These are phyloP conservation scores for Lochmaea capreae DNA, from an alignment of 2,888 invertebrate species.

Conservation along the genomic window DNA sequence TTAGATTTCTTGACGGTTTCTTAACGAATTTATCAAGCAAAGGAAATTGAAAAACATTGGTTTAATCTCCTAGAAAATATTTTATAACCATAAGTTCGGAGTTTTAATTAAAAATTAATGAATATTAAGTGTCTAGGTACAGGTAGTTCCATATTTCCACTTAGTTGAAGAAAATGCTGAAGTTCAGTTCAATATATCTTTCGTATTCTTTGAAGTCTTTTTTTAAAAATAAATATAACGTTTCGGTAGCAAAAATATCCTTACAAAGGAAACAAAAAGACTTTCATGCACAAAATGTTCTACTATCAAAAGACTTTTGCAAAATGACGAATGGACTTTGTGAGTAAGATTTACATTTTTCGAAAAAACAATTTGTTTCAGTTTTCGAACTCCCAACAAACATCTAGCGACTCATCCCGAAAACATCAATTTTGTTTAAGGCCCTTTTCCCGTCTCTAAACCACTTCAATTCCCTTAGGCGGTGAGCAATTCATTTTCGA, in stretches of 20 bases:
- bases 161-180: no score
- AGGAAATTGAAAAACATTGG: slow-evolving; percentile 16
- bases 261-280: slow-evolving; percentile 14
- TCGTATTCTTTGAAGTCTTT: no score
- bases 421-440: slow-evolving; percentile 46
- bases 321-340: slow-evolving; percentile 30
- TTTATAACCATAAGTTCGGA: not conserved
- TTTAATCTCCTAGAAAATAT: slow-evolving; percentile 17
- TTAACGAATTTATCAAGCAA: slow-evolving; percentile 15
- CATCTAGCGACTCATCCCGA: slow-evolving; percentile 36
- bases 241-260: no score
- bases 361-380: slow-evolving; percentile 38
- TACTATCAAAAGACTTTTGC: slow-evolving; percentile 19
- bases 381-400: slow-evolving; percentile 41
- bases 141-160: no score
- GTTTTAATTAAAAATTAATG: not conserved
- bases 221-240: no score
- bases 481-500: slow-evolving; percentile 51
- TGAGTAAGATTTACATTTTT: slow-evolving; percentile 36
- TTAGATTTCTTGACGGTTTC: slow-evolving; percentile 17
- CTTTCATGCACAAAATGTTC: slow-evolving; percentile 14
- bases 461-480: slow-evolving; percentile 46
- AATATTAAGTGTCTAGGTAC: not conserved
- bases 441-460: slow-evolving; percentile 40
- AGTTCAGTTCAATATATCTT: no score